Percentiles rank a stretch among this genome's conserved stretches.
Evolutionary conservation across 2,797 vertebrate genomes (phyloP).

Genomic region (Acipenser ruthenus): DNA sequence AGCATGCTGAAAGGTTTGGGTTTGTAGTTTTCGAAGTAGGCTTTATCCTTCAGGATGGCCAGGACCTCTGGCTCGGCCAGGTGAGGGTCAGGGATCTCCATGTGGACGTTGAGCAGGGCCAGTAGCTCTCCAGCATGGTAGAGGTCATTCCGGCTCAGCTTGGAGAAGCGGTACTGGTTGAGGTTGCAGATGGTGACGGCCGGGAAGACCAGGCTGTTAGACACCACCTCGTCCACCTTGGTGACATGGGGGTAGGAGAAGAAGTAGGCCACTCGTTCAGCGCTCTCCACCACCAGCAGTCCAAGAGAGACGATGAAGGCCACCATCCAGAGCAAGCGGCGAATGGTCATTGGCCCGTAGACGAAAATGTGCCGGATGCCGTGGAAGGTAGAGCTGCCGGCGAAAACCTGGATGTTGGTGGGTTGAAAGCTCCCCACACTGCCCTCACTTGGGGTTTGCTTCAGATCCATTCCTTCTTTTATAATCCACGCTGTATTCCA

Average conservation of each 20-base stretch:
- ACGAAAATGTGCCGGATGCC: slow-evolving; percentile 89
- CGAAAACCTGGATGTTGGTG: slow-evolving; percentile 84
- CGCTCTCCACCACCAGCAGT: slow-evolving; percentile 82
- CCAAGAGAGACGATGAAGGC: slow-evolving; percentile 82
- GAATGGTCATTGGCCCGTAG: slow-evolving; percentile 69
- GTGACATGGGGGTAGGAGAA: slow-evolving; percentile 93
- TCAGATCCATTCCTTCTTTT: slow-evolving; percentile 76
- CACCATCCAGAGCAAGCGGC: slow-evolving; percentile 82
- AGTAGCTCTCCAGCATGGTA: slow-evolving; percentile 93
- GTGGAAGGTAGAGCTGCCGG: slow-evolving; percentile 82
- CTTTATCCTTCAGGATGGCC: slow-evolving; percentile 71
- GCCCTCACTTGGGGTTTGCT: slow-evolving; percentile 82
- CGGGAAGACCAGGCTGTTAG: slow-evolving; percentile 85
- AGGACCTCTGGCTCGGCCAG: slow-evolving; percentile 82
- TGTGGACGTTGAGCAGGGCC: slow-evolving; percentile 85
- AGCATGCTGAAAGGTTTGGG: slow-evolving; percentile 92
- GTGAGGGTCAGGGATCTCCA: slow-evolving; percentile 81
- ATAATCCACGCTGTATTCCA: no score
- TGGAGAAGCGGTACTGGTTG: slow-evolving; percentile 85
- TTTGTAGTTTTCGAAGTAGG: slow-evolving; percentile 88
- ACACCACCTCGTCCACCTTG: slow-evolving; percentile 85
- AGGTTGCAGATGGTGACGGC: slow-evolving; percentile 94
- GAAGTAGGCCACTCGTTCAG: slow-evolving; percentile 85
- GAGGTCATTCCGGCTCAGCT: slow-evolving; percentile 86
- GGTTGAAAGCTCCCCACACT: slow-evolving; percentile 77